phyloP scores from a whole-genome alignment of 2,888 invertebrate genomes.

The Thereva unica region DNA sequence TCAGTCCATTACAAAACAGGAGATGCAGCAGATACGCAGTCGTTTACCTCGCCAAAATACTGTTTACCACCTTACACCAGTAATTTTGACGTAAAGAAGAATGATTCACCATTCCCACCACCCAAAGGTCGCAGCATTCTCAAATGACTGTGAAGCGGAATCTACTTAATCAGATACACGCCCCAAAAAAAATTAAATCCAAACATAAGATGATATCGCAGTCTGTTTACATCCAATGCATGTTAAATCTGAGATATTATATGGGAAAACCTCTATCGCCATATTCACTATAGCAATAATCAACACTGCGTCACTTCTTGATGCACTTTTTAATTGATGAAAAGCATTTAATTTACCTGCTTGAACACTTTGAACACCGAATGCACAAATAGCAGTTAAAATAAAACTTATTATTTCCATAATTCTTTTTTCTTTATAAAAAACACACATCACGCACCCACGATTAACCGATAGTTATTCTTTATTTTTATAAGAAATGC shows the following conservation, averaged over 20 bases:
- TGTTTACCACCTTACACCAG: no score
- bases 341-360: conserved; percentile 38
- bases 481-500: background rate
- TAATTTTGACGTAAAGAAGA: no score
- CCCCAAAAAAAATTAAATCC: background rate
- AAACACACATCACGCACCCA: background rate
- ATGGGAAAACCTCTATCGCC: background rate
- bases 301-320: conserved; percentile 4
- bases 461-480: no score
- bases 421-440: conserved; percentile 20
- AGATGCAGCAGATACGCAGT: no score
- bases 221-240: background rate
- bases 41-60: no score
- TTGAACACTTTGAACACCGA: conserved; percentile 32
- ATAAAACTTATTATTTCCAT: conserved; percentile 34
- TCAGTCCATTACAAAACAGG: no score
- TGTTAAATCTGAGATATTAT: background rate
- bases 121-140: no score
- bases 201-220: background rate
- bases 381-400: conserved; percentile 32
- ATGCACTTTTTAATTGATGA: conserved; percentile 7
- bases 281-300: background rate
- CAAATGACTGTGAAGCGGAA: no score
- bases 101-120: no score
- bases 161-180: no score